Evolutionary conservation across 1,140 invertebrate species (phyloP).

Genomic region (Palaemon carinicauda): DNA sequence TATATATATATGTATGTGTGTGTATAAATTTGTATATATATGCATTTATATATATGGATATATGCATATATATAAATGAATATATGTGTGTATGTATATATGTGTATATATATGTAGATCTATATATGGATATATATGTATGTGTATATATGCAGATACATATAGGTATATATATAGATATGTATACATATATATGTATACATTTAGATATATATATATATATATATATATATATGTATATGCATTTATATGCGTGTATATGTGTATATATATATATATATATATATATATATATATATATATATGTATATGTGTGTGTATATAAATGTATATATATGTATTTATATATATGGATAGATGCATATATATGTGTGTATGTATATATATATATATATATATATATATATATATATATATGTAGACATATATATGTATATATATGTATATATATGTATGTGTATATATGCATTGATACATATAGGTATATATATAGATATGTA

Average conservation of each 20-base stretch:
- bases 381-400: not conserved
- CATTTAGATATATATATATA: not conserved
- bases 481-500: not conserved
- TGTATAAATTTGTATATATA: no score
- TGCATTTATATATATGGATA: no score
- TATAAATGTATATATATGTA: not conserved
- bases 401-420: not conserved
- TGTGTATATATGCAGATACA: not conserved
- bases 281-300: not conserved
- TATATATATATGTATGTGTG: not conserved
- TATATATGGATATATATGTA: no score
- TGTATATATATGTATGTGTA: not conserved
- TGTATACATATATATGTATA: not conserved
- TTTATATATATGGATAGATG: not conserved
- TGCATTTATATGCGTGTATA: not conserved
- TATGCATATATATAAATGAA: not conserved
- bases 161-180: not conserved
- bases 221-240: not conserved
- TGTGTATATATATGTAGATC: not conserved
- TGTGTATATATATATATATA: slow-evolving; percentile 9
- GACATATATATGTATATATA: not conserved
- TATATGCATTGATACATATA: not conserved
- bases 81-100: not conserved
- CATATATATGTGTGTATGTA: not conserved
- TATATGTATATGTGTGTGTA: not conserved